Percentiles rank a stretch among this genome's conserved stretches.
Conservation (phyloP, 35 echinoderm and acorn worm genomes). For the Hemicentrotus pulcherrimus region DNA sequence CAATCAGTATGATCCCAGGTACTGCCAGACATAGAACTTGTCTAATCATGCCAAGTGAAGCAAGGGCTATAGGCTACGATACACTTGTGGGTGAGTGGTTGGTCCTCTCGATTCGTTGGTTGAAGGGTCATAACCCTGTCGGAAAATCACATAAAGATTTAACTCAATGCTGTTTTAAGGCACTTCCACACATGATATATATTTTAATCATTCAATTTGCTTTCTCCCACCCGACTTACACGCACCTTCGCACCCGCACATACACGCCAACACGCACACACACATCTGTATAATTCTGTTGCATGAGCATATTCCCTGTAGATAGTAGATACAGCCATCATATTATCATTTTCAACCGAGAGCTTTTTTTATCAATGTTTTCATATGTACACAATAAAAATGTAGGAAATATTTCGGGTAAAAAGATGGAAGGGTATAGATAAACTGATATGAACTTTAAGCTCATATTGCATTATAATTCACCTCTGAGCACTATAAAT, state of each 20-base stretch:
- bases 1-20: background rate
- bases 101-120: background rate
- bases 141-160: background rate
- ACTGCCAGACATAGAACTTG: conserved; percentile 1
- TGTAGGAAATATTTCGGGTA: no score
- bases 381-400: no score
- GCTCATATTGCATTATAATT: no score
- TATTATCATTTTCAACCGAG: no score
- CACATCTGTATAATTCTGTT: no score
- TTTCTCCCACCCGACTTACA: background rate
- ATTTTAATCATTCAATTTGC: no score
- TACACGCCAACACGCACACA: background rate
- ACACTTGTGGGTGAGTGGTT: background rate
- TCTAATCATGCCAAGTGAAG: background rate
- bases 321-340: no score
- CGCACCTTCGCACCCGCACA: background rate
- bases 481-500: background rate
- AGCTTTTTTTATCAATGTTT: no score
- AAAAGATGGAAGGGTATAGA: no score
- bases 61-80: background rate
- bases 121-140: background rate
- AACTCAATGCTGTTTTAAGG: background rate
- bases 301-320: no score
- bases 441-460: no score
- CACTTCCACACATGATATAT: no score